Percentiles rank a stretch among this genome's conserved stretches.
Conservation (phyloP, 2,888 invertebrate genomes). For the Leucophora obtusa region DNA sequence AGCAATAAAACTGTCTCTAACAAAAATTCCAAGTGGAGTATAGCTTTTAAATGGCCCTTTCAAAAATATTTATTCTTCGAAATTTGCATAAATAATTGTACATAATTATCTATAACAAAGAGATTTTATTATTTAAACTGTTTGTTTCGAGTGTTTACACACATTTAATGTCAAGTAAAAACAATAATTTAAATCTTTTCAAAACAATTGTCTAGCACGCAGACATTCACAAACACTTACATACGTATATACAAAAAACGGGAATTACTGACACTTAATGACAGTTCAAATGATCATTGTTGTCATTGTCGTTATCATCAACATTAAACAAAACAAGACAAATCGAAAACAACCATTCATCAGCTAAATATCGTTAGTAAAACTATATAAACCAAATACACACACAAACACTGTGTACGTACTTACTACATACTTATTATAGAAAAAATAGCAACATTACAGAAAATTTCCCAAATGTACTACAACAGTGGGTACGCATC, state of each 20-base stretch:
- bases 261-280: constrained; percentile 50
- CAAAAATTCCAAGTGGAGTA: no score
- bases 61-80: background rate
- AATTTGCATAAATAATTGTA: background rate
- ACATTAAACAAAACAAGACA: constrained; percentile 37
- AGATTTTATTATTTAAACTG: background rate
- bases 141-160: background rate
- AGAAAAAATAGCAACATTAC: background rate
- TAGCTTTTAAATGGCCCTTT: no score
- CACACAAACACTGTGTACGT: no score
- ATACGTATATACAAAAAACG: background rate
- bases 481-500: constrained; percentile 28
- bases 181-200: background rate
- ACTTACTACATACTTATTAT: no score
- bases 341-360: constrained; percentile 43
- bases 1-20: no score
- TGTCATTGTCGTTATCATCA: constrained; percentile 27
- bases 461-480: background rate
- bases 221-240: background rate
- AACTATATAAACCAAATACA: constrained; percentile 30
- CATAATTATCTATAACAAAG: background rate
- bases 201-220: background rate
- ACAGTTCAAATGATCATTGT: constrained; percentile 46
- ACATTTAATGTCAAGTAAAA: background rate
- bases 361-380: constrained; percentile 54